Conservation (phyloP, 2,888 invertebrate species). For the Uropetala carovei region DNA sequence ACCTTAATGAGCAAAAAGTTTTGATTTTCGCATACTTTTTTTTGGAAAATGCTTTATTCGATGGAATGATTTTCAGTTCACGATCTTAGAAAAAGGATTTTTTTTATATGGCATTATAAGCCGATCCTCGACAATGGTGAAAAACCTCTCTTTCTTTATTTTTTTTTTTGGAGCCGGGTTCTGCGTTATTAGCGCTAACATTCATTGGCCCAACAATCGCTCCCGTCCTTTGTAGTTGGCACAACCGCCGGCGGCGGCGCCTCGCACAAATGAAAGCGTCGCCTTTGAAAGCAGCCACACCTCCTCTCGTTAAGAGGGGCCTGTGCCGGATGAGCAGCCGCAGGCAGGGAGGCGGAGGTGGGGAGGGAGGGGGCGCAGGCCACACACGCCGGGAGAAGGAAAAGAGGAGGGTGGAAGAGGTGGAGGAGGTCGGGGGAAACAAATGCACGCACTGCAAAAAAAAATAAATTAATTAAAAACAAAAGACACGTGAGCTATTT, state of each 20-base stretch:
- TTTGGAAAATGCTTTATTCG: constrained; percentile 37
- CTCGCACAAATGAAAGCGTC: constrained; percentile 53
- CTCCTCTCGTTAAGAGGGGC: constrained; percentile 48
- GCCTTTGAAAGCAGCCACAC: constrained; percentile 34
- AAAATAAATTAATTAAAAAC: no score
- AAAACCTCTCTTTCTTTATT: background rate
- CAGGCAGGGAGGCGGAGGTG: background rate
- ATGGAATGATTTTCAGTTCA: constrained; percentile 47
- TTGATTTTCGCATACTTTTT: constrained; percentile 30
- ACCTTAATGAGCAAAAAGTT: constrained; percentile 62
- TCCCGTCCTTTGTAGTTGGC: constrained; percentile 52
- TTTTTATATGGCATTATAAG: constrained; percentile 50
- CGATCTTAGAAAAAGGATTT: constrained; percentile 46
- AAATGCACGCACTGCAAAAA: constrained; percentile 29
- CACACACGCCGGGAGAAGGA: background rate
- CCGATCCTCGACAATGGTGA: constrained; percentile 42
- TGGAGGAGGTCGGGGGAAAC: background rate
- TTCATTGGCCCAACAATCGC: constrained; percentile 59
- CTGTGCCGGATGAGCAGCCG: constrained; percentile 46
- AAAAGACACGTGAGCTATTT: constrained; percentile 48
- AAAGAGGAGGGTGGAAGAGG: background rate
- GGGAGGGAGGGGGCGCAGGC: background rate
- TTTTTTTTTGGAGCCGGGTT: constrained; percentile 10
- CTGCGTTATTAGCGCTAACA: constrained; percentile 61
- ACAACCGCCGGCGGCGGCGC: constrained; percentile 59